Evolutionary conservation across 2,797 vertebrate species (phyloP).

Genomic region (Hypotaenidia okinawae): DNA sequence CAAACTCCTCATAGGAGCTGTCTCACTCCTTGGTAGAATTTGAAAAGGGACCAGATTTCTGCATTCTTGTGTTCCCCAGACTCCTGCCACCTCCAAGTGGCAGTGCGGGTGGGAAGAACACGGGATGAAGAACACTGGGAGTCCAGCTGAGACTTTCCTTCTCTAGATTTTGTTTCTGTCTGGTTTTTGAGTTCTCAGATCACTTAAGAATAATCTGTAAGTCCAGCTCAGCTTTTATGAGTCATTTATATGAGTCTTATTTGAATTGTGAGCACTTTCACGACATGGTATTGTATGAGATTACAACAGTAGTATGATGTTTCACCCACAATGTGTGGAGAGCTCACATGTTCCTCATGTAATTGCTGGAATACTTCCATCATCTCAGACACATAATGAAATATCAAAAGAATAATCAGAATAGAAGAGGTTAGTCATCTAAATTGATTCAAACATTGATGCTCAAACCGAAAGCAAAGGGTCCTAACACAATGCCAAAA

Average conservation of each 20-base stretch:
- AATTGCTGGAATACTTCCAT: background rate
- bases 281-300: background rate
- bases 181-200: background rate
- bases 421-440: background rate
- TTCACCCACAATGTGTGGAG: background rate
- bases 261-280: background rate
- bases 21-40: background rate
- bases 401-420: background rate
- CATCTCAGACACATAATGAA: background rate
- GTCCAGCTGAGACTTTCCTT: background rate
- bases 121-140: background rate
- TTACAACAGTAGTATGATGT: background rate
- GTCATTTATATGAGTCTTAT: background rate
- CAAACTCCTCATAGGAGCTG: background rate
- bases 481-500: background rate
- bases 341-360: background rate
- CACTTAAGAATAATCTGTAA: background rate
- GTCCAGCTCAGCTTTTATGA: background rate
- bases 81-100: background rate
- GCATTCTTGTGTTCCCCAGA: background rate
- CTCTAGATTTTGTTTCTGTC: background rate
- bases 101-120: background rate
- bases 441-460: background rate
- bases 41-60: background rate
- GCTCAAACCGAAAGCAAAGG: background rate